Base-by-base conservation (phyloP, 1,140 invertebrate species). In the Ooceraea biroi region DNA sequence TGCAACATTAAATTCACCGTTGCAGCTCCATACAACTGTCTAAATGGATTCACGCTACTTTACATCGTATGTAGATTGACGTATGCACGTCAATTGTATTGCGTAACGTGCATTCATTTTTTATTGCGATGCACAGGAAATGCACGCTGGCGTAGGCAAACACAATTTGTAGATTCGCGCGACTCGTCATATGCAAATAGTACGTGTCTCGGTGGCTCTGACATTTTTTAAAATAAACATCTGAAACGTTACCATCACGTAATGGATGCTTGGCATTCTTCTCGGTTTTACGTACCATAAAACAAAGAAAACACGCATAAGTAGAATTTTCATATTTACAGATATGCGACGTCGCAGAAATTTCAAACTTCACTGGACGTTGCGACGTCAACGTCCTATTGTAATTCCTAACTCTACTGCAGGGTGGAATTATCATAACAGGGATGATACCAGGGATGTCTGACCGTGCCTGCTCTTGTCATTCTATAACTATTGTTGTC, bases 401-500 rank as follows among this genome's bases (percentile, higher is more conserved):
- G 55, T 71, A 72, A 72, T 74, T 61, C 50, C 10, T 2, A 41
- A 41, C 27, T 61, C 7, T 14, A 19, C 76, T 11, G 5, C n/a
- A 19, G 48, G 61, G 68, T 78, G 57, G 69, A 78, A 69, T 78
- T 57, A 78, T 44, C 63, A 48, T 44, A 44, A 36, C 36, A 36
- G 36, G 36, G 36, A 19, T 41, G n/a, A 36, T 46, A 7, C 46
- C 46, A 50, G 48, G 30, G 27, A 19, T 17, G 48, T 5, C 36
- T 55, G 50, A 30, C 17, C 65, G 48, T 74, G 27, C 11, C 30
- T 27, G 85, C 27, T 71, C 77, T 74, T 74, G 57, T 48, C 1
- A 19, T 71, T 83, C 44, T 74, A 88, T 90, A 92, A 93, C 92
- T 92, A 92, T 92, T 90, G 87, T 90, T 91, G 87, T 90, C 88